Evolutionary conservation across 2,797 vertebrate genomes (phyloP), one percentile per base, ranked within the genome.

Genomic region (Trematomus bernacchii): DNA sequence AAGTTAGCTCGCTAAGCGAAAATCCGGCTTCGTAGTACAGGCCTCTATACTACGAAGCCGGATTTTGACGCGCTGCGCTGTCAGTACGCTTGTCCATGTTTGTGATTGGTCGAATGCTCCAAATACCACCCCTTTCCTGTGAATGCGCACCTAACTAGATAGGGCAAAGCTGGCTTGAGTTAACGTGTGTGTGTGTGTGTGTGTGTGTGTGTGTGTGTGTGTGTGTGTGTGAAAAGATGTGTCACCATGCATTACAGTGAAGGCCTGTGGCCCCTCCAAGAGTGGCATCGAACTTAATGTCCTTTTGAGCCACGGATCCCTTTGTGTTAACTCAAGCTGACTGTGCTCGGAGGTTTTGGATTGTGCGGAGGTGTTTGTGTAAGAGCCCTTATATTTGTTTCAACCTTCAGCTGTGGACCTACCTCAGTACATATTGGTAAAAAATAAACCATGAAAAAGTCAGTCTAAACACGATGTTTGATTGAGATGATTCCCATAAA

Each of bases 241-340:
- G 88, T 91, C 91, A 77, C 73, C 72, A 77, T 48, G 66, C 69
- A 83, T 93, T 88, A 92, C 64, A 11, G 79, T 84, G 85, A 93
- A 10, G 73, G 70, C 76, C 83, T 40, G 64, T 77, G 85, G 84
- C 72, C 66, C 71, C 82, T 80, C 73, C 60, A 50, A 84, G 76
- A 85, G 76, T 76, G 83, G 77, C 80, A 73, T 86, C 71, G 12
- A 75, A 87, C 71, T 80, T 84, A 86, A 87, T 90, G 86, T 86
- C 84, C 86, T 85, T 85, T 76, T 83, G 82, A 87, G 88, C 76
- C 72, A 27, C 43, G 11, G 64, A 86, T 83, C 82, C 60, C 59
- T 71, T 83, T 70, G 63, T 62, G 69, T 85, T 88, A 91, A 87
- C 78, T 89, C 83, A 79, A 83, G 67, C 55, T 82, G 89, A 87